Evolutionary conservation across 2,113 vertebrate species (phyloP).

Genomic region (Acanthisitta chloris): DNA sequence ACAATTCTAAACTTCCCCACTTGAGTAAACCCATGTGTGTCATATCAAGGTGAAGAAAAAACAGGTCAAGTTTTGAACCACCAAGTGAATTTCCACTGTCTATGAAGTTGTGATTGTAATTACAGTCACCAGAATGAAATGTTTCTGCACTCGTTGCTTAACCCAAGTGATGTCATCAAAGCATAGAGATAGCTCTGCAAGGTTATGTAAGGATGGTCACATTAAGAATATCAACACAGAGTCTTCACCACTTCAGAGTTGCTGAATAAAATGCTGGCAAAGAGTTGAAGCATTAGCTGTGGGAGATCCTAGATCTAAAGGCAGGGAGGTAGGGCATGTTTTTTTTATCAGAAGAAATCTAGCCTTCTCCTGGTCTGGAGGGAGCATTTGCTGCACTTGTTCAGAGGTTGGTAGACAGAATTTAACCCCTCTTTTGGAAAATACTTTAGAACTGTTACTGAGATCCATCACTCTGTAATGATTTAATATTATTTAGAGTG

Average conservation of each 20-base stretch:
- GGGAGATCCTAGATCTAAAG: background rate
- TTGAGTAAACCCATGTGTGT: background rate
- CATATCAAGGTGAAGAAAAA: background rate
- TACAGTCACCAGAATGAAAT: background rate
- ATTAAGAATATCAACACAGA: background rate
- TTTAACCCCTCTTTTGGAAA: background rate
- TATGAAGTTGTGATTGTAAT: background rate
- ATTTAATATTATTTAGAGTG: background rate
- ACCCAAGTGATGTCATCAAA: background rate
- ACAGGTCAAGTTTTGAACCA: background rate
- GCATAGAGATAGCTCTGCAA: fast-evolving
- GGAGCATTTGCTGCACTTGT: background rate
- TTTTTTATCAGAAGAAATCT: background rate
- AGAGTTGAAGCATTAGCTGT: background rate
- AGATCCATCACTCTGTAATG: background rate
- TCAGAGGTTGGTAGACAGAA: background rate
- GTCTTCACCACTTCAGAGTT: background rate
- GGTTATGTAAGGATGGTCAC: fast-evolving
- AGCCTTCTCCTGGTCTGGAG: background rate
- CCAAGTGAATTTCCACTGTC: background rate
- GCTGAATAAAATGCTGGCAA: background rate
- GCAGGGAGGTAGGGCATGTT: background rate
- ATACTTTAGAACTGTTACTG: background rate
- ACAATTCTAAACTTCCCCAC: background rate
- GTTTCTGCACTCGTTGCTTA: background rate